phyloP scores from a whole-genome alignment of 2,113 vertebrate species.

The Nicator chloris region DNA sequence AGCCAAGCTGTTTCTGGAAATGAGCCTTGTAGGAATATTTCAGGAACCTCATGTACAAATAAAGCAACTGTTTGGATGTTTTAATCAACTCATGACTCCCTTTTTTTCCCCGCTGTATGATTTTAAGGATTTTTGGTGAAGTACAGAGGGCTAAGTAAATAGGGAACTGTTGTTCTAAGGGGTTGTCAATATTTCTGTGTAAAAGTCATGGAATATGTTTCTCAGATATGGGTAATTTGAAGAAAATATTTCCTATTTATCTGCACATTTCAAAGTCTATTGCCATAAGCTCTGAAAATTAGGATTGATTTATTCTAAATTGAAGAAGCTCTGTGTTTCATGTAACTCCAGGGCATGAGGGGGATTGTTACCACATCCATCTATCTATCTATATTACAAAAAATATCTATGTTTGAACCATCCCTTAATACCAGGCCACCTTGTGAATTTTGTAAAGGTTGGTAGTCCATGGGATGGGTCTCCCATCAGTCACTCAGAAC shows the following conservation, averaged over 20 bases:
- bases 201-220: background rate
- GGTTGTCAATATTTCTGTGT: background rate
- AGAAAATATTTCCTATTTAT: background rate
- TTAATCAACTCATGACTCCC: background rate
- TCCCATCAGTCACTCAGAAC: no score
- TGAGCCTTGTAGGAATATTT: background rate
- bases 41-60: background rate
- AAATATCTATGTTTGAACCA: background rate
- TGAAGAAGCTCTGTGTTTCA: background rate
- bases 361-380: background rate
- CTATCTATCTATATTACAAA: background rate
- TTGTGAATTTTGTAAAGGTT: background rate
- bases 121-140: background rate
- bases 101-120: background rate
- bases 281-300: background rate
- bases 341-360: background rate
- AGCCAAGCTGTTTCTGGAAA: background rate
- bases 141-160: background rate
- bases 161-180: background rate
- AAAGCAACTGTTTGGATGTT: background rate
- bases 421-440: background rate
- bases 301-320: background rate
- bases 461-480: fast-evolving
- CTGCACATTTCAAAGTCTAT: background rate
- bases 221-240: background rate